Evolutionary conservation across 2,797 vertebrate genomes (phyloP).

Genomic region (Chaenodraco wilsoni): DNA sequence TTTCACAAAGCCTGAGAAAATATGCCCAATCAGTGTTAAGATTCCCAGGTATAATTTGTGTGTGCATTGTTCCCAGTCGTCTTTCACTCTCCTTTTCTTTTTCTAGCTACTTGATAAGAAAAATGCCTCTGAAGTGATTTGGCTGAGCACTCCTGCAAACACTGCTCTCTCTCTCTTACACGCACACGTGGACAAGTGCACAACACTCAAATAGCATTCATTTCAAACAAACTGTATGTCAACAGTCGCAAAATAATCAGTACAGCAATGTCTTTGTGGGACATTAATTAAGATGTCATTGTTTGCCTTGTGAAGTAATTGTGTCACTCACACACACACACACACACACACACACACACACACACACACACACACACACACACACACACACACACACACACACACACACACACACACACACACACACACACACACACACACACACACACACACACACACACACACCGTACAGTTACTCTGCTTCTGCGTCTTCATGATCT

Average conservation of each 20-base stretch:
- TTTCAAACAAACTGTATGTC: slow-evolving; percentile 4
- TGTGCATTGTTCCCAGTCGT: not conserved
- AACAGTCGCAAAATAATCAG: slow-evolving; percentile 2
- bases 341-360: not conserved
- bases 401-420: not conserved
- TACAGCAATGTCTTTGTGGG: not conserved
- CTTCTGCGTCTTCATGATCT: slow-evolving; percentile 72
- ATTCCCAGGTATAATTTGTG: not conserved
- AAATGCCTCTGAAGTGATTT: slow-evolving; percentile 4
- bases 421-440: slow-evolving; percentile 6
- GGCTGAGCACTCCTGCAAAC: slow-evolving; percentile 7
- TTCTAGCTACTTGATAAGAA: slow-evolving; percentile 1
- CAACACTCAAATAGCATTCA: not conserved
- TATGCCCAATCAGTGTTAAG: not conserved
- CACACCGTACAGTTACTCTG: slow-evolving; percentile 25
- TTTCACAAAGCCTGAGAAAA: not conserved
- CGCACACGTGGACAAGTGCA: not conserved
- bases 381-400: slow-evolving; percentile 1
- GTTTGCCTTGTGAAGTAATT: slow-evolving; percentile 1
- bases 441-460: slow-evolving; percentile 7
- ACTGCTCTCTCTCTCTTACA: not conserved
- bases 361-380: not conserved
- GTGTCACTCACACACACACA: not conserved
- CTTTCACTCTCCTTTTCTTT: not conserved
- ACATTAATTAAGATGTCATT: slow-evolving; percentile 22